Percentiles rank a stretch among this genome's conserved stretches.
Evolutionary conservation across 2,888 invertebrate genomes (phyloP).

Genomic region (Lithosia quadra): DNA sequence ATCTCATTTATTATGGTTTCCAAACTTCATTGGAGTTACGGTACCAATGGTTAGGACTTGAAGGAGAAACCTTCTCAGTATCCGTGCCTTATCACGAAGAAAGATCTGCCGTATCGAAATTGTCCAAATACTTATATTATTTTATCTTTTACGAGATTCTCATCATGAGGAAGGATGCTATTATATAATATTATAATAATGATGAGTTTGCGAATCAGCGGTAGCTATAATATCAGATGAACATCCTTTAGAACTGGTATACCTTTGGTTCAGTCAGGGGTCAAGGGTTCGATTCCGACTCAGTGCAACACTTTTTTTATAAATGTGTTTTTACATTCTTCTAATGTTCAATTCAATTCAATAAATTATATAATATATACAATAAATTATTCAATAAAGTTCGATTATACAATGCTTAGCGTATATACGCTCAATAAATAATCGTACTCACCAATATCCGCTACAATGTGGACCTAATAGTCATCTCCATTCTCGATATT

Average conservation of each 20-base stretch:
- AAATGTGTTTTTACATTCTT: too few relatives aligned
- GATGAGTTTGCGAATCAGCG: neutral
- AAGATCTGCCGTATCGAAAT: neutral
- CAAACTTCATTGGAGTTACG: neutral
- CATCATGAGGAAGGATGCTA: neutral
- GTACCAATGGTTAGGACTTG: neutral
- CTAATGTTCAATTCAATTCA: too few relatives aligned
- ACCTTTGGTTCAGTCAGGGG: too few relatives aligned
- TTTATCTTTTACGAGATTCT: neutral
- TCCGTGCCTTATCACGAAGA: neutral
- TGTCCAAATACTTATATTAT: neutral
- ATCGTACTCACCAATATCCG: neutral
- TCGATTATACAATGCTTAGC: neutral
- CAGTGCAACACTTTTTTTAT: too few relatives aligned
- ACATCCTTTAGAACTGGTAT: too few relatives aligned
- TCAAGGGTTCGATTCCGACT: too few relatives aligned
- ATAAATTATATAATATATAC: too few relatives aligned
- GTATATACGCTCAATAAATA: neutral
- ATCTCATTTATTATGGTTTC: too few relatives aligned
- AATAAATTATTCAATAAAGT: too few relatives aligned
- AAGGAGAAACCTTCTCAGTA: neutral
- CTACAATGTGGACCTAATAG: neutral
- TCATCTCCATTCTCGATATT: slow-evolving; percentile 28
- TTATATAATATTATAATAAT: neutral
- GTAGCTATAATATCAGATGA: too few relatives aligned